Conservation (phyloP, 2,113 vertebrate species). For the Takifugu bimaculatus region DNA sequence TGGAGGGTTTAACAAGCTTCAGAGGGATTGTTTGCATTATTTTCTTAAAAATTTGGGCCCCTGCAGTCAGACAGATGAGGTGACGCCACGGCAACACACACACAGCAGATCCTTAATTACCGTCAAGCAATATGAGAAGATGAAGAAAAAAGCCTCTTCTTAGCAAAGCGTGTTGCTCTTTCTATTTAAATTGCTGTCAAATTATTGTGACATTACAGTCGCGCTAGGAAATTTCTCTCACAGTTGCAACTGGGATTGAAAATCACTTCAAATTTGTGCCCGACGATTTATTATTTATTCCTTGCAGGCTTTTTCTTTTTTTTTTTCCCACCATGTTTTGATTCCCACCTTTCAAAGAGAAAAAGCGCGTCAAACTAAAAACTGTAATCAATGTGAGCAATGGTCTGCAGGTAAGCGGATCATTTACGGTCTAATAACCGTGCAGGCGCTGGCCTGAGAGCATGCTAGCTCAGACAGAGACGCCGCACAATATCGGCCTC, state of each 20-base stretch:
- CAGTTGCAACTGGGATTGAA: not conserved
- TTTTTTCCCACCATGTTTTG: not conserved
- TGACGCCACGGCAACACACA: no score
- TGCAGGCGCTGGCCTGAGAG: slow-evolving; percentile 15
- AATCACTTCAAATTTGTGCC: slow-evolving; percentile 20
- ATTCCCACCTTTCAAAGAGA: slow-evolving; percentile 14
- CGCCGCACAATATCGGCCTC: slow-evolving; percentile 37
- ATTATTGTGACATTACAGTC: not conserved
- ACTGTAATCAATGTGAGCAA: slow-evolving; percentile 33
- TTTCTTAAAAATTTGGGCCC: no score
- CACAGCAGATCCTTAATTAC: not conserved
- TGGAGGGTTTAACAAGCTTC: no score
- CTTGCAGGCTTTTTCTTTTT: not conserved
- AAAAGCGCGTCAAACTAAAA: slow-evolving; percentile 24
- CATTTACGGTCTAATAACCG: slow-evolving; percentile 35
- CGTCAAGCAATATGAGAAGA: not conserved
- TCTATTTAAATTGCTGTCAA: slow-evolving; percentile 8
- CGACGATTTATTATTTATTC: slow-evolving; percentile 31
- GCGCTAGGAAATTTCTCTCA: no score
- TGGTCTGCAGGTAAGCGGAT: slow-evolving; percentile 22
- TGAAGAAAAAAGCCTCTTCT: not conserved
- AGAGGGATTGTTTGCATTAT: no score
- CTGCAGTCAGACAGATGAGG: no score
- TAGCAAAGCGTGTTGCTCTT: not conserved
- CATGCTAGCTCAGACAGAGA: slow-evolving; percentile 21